Conservation (phyloP, 1,140 invertebrate genomes). For the Mercenaria mercenaria region DNA sequence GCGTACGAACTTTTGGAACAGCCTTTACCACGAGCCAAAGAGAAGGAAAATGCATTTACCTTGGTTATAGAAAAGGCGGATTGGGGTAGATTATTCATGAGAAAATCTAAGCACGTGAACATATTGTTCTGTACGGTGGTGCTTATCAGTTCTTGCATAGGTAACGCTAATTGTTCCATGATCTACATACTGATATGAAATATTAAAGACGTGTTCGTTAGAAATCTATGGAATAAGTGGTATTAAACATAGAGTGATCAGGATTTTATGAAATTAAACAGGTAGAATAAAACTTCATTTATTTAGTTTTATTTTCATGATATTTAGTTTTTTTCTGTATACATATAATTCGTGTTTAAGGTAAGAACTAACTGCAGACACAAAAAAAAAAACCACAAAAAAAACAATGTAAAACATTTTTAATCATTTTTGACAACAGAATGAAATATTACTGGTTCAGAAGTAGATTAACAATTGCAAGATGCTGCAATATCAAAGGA, state of each 20-base stretch:
- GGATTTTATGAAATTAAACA: neutral
- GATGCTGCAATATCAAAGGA: no score
- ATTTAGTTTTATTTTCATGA: no score
- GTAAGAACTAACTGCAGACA: no score
- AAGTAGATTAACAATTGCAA: no score
- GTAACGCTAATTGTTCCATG: constrained; percentile 9
- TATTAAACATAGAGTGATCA: neutral
- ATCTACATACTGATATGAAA: constrained; percentile 25
- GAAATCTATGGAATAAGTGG: constrained; percentile 7
- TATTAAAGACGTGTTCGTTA: constrained; percentile 10
- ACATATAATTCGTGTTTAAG: no score
- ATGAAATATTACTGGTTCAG: no score
- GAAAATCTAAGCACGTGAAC: neutral
- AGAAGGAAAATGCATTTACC: constrained; percentile 21
- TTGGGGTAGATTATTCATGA: neutral
- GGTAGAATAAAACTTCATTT: neutral
- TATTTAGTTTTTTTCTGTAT: no score
- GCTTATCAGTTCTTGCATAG: constrained; percentile 22
- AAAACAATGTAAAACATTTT: no score
- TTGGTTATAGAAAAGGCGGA: neutral
- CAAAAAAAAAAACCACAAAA: no score
- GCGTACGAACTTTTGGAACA: neutral
- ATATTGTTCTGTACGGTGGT: neutral
- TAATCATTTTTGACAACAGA: no score
- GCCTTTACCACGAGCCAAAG: neutral